phyloP scores from a whole-genome alignment of 1,140 invertebrate genomes.

The Lucilia sericata region DNA sequence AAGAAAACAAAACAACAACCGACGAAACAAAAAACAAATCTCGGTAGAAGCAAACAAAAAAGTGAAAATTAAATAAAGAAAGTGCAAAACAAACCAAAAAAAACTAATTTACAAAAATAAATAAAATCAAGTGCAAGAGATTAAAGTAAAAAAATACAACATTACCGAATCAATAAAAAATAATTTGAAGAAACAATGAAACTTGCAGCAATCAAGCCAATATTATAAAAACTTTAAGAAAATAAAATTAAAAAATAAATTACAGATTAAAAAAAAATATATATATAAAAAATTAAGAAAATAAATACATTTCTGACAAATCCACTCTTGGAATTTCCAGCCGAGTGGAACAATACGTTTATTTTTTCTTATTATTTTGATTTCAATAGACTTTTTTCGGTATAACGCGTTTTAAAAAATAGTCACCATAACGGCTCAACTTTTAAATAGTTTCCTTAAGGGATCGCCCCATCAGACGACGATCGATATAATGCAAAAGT shows the following conservation, averaged over 20 bases:
- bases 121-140: neutral
- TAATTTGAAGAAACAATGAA: neutral
- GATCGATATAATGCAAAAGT: constrained; percentile 69
- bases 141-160: too few relatives aligned
- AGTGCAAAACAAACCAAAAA: neutral
- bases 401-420: constrained; percentile 51
- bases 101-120: neutral
- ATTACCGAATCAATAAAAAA: neutral
- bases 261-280: neutral
- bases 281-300: neutral
- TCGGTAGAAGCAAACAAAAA: neutral
- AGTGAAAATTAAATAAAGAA: neutral
- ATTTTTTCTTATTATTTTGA: constrained; percentile 50
- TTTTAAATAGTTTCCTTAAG: constrained; percentile 66
- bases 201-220: neutral
- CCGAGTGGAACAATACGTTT: constrained; percentile 48
- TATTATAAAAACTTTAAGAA: neutral
- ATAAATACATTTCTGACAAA: too few relatives aligned
- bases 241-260: neutral
- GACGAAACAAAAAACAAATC: constrained; percentile 19
- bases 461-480: constrained; percentile 66
- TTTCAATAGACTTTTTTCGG: constrained; percentile 28
- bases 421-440: constrained; percentile 67
- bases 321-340: too few relatives aligned
- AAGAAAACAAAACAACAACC: constrained; percentile 26